Conservation (phyloP, 2,113 vertebrate species). For the Pachycephala philippinensis region DNA sequence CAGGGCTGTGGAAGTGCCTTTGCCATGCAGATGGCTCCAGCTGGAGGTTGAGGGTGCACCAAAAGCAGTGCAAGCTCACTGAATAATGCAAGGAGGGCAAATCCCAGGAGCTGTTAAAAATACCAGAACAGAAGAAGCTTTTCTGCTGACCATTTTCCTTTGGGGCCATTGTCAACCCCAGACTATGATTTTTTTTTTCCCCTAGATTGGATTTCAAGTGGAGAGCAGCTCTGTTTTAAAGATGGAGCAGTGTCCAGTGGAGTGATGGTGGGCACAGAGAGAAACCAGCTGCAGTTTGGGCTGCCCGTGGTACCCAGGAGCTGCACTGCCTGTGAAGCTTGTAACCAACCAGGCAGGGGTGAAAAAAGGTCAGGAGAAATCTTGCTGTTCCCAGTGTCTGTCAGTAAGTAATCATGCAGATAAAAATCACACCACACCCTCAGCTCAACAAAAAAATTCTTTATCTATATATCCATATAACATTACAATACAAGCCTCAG, state of each 20-base stretch:
- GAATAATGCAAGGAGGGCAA: neutral
- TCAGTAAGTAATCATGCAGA: constrained; percentile 64
- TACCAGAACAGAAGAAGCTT: neutral
- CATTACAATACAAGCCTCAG: constrained; percentile 61
- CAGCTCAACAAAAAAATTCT: constrained; percentile 49
- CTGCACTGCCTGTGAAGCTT: neutral
- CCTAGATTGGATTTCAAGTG: neutral
- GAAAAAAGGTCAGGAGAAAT: constrained; percentile 45
- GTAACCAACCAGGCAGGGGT: constrained; percentile 3
- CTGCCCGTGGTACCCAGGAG: neutral
- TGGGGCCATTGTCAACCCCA: neutral
- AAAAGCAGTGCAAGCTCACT: neutral
- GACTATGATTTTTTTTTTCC: neutral
- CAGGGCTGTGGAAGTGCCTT: neutral
- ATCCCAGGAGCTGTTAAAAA: neutral
- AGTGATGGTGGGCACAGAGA: neutral
- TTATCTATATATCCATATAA: constrained; percentile 56
- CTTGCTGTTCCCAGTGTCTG: constrained; percentile 41
- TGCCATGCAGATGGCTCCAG: neutral
- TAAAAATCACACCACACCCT: constrained; percentile 64
- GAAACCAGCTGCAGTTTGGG: neutral
- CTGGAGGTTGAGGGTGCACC: neutral
- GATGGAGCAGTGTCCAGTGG: fast-evolving
- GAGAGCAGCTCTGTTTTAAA: neutral
- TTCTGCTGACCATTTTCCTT: neutral